phyloP scores from a whole-genome alignment of 2,888 invertebrate genomes.

The Laothoe populi region DNA sequence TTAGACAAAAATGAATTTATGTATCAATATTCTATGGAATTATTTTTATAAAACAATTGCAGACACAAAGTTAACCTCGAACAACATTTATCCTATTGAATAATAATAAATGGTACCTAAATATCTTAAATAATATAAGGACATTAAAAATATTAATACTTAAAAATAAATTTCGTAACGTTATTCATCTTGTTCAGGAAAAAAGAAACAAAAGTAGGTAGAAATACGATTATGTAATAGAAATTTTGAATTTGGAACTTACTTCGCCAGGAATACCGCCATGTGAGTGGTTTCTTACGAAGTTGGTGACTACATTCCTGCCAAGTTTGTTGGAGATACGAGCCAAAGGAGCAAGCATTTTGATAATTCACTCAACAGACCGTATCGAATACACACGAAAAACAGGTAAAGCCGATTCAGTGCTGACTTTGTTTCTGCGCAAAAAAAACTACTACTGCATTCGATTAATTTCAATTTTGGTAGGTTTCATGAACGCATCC shows the following conservation, averaged over 20 bases:
- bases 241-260: slow-evolving; percentile 52
- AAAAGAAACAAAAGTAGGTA: slow-evolving; percentile 7
- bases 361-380: slow-evolving; percentile 43
- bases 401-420: slow-evolving; percentile 49
- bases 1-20: too few relatives aligned
- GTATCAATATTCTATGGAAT: too few relatives aligned
- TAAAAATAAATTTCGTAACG: too few relatives aligned
- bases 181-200: too few relatives aligned
- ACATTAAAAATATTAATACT: too few relatives aligned
- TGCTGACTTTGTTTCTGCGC: slow-evolving; percentile 38
- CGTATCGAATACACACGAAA: slow-evolving; percentile 38
- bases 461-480: slow-evolving; percentile 42
- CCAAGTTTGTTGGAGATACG: slow-evolving; percentile 71
- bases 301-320: slow-evolving; percentile 73
- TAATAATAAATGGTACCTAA: too few relatives aligned
- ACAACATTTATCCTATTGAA: too few relatives aligned
- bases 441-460: slow-evolving; percentile 59
- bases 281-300: slow-evolving; percentile 72
- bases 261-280: slow-evolving; percentile 80
- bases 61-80: too few relatives aligned
- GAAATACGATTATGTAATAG: slow-evolving; percentile 24
- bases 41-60: too few relatives aligned
- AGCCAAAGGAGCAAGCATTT: slow-evolving; percentile 72
- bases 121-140: too few relatives aligned
- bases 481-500: slow-evolving; percentile 57